Evolutionary conservation across 2,113 vertebrate genomes (phyloP).

Genomic region (Neotragus moschatus): DNA sequence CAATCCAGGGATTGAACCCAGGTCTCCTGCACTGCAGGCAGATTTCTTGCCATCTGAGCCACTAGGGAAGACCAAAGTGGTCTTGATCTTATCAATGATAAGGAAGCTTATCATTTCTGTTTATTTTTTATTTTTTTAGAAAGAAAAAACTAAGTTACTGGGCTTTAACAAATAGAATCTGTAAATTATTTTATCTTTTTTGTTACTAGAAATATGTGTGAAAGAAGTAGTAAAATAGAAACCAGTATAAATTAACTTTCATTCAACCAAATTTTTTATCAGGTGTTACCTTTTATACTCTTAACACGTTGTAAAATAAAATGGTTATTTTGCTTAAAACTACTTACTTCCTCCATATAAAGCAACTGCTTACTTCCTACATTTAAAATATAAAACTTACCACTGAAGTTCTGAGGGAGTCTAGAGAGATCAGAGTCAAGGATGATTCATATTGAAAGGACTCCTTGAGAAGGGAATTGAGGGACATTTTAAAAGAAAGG

Average conservation of each 20-base stretch:
- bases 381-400: neutral
- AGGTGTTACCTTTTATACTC: neutral
- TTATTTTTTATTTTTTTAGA: neutral
- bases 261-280: neutral
- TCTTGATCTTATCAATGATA: too few relatives aligned
- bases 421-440: neutral
- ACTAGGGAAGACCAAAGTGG: neutral
- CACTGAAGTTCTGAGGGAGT: neutral
- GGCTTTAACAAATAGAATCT: neutral
- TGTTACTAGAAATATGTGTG: neutral
- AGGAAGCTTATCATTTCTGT: neutral
- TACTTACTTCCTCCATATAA: neutral
- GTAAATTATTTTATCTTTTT: neutral
- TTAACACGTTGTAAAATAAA: neutral
- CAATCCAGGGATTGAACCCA: neutral
- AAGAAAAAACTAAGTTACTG: neutral
- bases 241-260: neutral
- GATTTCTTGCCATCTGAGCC: neutral
- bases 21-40: neutral
- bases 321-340: neutral
- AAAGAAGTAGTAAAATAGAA: neutral
- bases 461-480: neutral
- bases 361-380: neutral
- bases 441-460: neutral
- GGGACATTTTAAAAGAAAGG: neutral